Conservation (phyloP, 1,140 invertebrate species). For the Plodia interpunctella region DNA sequence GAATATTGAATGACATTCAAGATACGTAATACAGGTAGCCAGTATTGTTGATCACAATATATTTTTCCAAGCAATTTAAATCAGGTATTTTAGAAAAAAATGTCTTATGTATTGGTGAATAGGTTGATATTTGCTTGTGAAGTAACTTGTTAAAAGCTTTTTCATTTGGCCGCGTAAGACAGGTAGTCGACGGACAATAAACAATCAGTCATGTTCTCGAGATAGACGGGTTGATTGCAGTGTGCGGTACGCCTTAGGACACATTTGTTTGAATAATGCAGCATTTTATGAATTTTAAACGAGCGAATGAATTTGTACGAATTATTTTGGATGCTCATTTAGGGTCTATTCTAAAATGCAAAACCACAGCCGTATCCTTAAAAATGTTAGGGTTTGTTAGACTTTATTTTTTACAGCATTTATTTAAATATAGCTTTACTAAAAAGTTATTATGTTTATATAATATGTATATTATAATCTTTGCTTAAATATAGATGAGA, state of each 20-base stretch:
- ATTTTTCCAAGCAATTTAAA: neutral
- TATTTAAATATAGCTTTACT: no score
- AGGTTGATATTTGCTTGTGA: neutral
- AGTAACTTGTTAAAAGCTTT: neutral
- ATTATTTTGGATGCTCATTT: neutral
- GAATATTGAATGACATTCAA: conserved; percentile 10
- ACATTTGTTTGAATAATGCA: conserved; percentile 49
- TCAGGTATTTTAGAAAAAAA: neutral
- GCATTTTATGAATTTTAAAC: conserved; percentile 11
- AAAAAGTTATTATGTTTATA: no score
- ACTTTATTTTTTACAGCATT: no score
- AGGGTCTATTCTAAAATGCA: no score
- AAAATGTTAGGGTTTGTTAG: no score
- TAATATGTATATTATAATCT: no score
- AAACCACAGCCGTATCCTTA: no score
- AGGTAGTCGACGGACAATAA: conserved; percentile 62
- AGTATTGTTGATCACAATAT: conserved; percentile 11
- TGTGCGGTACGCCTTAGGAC: conserved; percentile 48
- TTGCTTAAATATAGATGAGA: no score
- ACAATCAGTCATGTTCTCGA: conserved; percentile 61
- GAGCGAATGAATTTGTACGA: conserved; percentile 4
- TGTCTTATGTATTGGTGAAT: neutral
- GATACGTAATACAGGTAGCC: conserved; percentile 34
- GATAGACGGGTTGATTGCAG: conserved; percentile 63
- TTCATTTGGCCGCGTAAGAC: conserved; percentile 5